These are phyloP conservation scores for Scaptomyza graminum DNA, from an alignment of 1,140 invertebrate genomes.

Conservation along the genomic window DNA sequence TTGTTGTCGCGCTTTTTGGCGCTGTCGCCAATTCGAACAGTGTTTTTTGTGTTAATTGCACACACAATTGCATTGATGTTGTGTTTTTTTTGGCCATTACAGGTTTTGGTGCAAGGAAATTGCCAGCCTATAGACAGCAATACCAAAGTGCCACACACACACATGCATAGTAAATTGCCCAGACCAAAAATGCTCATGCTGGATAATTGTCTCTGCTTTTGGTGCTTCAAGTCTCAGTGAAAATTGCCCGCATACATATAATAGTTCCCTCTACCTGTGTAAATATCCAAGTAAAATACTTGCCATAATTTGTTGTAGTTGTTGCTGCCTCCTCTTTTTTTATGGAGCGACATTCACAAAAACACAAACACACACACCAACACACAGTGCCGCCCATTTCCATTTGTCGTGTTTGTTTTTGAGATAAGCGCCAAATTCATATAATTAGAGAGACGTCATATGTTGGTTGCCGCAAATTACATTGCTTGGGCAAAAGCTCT, in stretches of 20 bases:
- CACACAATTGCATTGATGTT: conserved; percentile 50
- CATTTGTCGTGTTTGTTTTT: conserved; percentile 71
- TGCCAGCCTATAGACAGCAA: conserved; percentile 23
- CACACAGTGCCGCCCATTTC: conserved; percentile 55
- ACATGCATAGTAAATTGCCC: conserved; percentile 30
- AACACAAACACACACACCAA: conserved; percentile 34
- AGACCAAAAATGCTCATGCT: conserved; percentile 54
- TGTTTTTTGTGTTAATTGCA: conserved; percentile 65
- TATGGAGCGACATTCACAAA: conserved; percentile 51
- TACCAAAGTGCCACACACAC: neutral
- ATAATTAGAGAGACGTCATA: conserved; percentile 74
- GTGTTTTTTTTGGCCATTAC: conserved; percentile 48
- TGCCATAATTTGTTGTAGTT: conserved; percentile 6
- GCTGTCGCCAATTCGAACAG: conserved; percentile 30
- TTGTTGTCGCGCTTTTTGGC: conserved; percentile 18
- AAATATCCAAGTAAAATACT: neutral
- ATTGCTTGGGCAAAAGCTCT: conserved; percentile 42
- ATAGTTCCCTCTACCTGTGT: neutral
- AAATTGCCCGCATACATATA: conserved; percentile 45
- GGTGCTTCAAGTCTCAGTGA: conserved; percentile 55
- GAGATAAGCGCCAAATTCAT: conserved; percentile 74
- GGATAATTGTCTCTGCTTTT: conserved; percentile 68
- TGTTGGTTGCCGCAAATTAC: conserved; percentile 69
- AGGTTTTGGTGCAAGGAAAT: conserved; percentile 62
- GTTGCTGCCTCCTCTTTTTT: conserved; percentile 30